Evolutionary conservation across 37 sponge, comb jelly and placozoan species (phyloP), one percentile per base, ranked within the genome.

Genomic region (Axinella damicornis): DNA sequence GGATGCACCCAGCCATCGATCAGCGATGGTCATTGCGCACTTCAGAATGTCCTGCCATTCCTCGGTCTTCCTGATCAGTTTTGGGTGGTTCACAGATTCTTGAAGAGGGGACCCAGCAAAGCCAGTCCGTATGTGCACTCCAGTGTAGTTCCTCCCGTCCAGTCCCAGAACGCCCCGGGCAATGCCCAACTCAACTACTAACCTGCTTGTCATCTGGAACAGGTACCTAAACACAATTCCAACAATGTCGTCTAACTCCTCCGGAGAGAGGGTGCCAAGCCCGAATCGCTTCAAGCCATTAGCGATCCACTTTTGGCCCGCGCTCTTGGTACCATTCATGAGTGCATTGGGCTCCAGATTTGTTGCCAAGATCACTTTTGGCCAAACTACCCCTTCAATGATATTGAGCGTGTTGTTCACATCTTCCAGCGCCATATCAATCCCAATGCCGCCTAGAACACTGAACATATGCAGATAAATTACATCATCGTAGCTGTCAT

Each of bases 71-170:
- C 53, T 65, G 2, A 63, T 20, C 40, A 81, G 46, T 55, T 74
- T 87, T 37, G 74, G 74, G 55, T 75, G 81, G 0, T 38, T 21
- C 1, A 57, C 41, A 2, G 41, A 54, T 35, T 74, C 68, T 27
- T 75, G 57, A 22, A 30, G 25, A 28, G 19, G 0, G 0, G 31
- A 54, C 16, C 80, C 87, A n/a, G 67, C 79, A 81, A 81, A 81
- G 0, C 88, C 88, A 54, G 81, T 87, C 19, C 88, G 34, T 21
- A 86, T 52, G 39, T 86, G 86, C 14, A 86, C 59, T 14, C 60
- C 79, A 15, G 58, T 53, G 24, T 86, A 86, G 11, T 21, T 33
- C 21, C 22, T 1, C 21, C 57, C 11, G 30, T 78, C 41, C 32
- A 80, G 80, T 5, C 69, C 81, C 1, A 87, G 67, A 2, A 30